Base-by-base conservation (phyloP, 2,113 vertebrate genomes). In the Brachirus orientalis region DNA sequence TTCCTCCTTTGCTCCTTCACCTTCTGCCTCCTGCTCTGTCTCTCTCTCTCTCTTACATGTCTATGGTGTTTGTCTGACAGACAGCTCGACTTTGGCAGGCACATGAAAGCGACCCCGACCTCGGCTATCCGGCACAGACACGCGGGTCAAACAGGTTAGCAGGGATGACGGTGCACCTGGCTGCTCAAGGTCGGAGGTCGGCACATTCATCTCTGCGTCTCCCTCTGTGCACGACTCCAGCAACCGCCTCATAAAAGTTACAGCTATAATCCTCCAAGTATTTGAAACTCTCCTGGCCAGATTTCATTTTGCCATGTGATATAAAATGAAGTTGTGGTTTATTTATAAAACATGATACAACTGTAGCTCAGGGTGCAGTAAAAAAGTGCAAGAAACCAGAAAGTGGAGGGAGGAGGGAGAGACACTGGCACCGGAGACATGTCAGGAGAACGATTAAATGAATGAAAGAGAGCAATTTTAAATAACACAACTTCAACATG, bases 71-170 rank as follows among this genome's bases (percentile, higher is more conserved):
- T 55, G 37, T 76, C 18, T 28, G 65, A 48, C 48, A 36, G 51
- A 63, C 35, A 22, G 47, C 53, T 55, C 12, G 50, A 50, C 50
- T 37, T 53, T 22, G 17, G 46, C 59, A 48, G 38, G 50, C 18
- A 1, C 1, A 44, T 62, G 40, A 67, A 69, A 74, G 60, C 55
- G 13, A 9, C 53, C 17, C 55, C 46, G 44, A n/a, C 64, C 58
- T 38, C 51, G 64, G 37, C 37, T 57, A 52, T 69, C 18, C 16
- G 35, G 12, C 11, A 1, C 45, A 56, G 57, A 55, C 44, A 16
- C 52, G 3, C 12, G 0, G 55, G 55, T 58, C 67, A 54, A 51
- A 47, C 66, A 55, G 66, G 67, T 55, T 40, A 60, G 45, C 58
- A 18, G 20, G 55, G 22, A 67, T 41, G 50, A 56, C 50, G 33